Conservation (phyloP, 1,140 invertebrate species). For the Calephelis virginiensis region DNA sequence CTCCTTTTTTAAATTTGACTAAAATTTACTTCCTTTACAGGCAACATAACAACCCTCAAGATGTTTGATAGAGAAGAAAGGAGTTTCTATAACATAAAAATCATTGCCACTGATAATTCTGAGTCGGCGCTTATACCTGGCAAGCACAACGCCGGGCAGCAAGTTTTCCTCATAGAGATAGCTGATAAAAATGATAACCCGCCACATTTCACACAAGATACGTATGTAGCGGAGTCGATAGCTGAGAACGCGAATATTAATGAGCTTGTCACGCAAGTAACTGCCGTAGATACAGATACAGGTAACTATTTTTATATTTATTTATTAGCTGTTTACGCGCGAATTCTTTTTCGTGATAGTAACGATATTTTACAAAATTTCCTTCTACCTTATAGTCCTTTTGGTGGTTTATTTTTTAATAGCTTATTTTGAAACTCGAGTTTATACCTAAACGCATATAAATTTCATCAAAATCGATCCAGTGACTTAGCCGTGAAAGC, state of each 20-base stretch:
- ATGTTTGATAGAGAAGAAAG: conserved; percentile 90
- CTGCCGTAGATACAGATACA: conserved; percentile 88
- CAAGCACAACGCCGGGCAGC: conserved; percentile 84
- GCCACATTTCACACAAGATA: conserved; percentile 85
- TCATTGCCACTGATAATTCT: conserved; percentile 91
- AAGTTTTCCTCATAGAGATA: conserved; percentile 91
- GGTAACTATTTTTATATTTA: conserved; percentile 41
- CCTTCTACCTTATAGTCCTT: too few species aligned
- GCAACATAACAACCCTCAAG: conserved; percentile 88
- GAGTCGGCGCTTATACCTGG: conserved; percentile 86
- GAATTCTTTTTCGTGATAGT: too few species aligned
- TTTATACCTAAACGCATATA: too few species aligned
- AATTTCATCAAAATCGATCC: too few species aligned
- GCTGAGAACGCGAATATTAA: conserved; percentile 90
- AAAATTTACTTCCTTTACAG: conserved; percentile 43
- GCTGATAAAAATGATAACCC: conserved; percentile 95
- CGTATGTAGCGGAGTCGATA: conserved; percentile 88
- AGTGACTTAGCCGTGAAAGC: too few species aligned
- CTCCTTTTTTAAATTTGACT: too few species aligned
- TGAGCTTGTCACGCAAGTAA: conserved; percentile 88
- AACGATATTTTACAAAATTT: too few species aligned
- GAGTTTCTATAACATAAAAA: conserved; percentile 89
- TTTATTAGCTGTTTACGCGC: too few species aligned
- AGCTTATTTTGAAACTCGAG: too few species aligned
- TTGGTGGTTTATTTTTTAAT: too few species aligned